phyloP scores from a whole-genome alignment of 2,888 invertebrate species.

The Sesia apiformis region DNA sequence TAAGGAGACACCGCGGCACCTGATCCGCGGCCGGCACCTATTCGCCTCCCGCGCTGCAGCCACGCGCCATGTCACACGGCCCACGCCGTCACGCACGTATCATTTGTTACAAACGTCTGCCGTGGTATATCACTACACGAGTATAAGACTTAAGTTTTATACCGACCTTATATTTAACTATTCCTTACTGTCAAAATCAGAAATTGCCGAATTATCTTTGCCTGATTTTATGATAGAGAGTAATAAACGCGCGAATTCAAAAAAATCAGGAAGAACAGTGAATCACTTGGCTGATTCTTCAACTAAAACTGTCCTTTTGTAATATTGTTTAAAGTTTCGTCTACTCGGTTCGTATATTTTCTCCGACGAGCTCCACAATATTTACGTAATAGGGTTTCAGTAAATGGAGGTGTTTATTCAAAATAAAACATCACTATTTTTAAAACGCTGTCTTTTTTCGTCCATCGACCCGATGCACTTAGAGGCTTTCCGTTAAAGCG shows the following conservation, averaged over 20 bases:
- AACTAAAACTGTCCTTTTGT: too few relatives aligned
- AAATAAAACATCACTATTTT: background rate
- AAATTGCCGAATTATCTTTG: too few relatives aligned
- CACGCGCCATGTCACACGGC: constrained; percentile 9
- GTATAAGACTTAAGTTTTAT: background rate
- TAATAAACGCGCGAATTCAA: too few relatives aligned
- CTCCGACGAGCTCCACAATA: too few relatives aligned
- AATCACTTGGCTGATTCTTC: too few relatives aligned
- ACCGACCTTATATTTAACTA: background rate
- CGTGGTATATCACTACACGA: constrained; percentile 11
- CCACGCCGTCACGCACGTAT: constrained; percentile 35
- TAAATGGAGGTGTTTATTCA: background rate
- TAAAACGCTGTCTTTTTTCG: constrained; percentile 13
- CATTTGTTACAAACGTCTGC: constrained; percentile 43
- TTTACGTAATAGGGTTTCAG: background rate
- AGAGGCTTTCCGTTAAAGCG: constrained; percentile 44
- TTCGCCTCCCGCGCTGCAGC: constrained; percentile 4
- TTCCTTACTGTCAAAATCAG: too few relatives aligned
- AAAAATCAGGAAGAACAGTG: too few relatives aligned
- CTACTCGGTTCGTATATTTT: too few relatives aligned
- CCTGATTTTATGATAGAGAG: too few relatives aligned
- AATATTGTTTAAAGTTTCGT: too few relatives aligned
- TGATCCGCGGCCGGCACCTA: constrained; percentile 13
- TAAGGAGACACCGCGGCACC: constrained; percentile 34
- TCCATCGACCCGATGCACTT: constrained; percentile 46